Base-by-base conservation (phyloP, 2,888 invertebrate genomes). In the Leptodirus hochenwartii region DNA sequence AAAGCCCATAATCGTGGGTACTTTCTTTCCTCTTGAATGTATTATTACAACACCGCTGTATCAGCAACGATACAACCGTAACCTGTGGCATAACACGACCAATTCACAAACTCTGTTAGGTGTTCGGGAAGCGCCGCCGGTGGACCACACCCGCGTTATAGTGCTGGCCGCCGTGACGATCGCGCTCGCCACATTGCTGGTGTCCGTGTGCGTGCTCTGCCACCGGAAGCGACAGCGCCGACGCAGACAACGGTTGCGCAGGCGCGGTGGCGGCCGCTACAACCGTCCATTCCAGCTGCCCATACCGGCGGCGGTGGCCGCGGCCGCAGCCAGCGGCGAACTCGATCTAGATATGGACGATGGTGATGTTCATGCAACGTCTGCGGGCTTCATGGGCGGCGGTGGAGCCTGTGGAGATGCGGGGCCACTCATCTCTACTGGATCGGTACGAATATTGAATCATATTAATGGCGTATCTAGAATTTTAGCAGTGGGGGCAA, bases 121-220 rank as follows among this genome's bases (percentile, higher is more conserved):
- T 42, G 35, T 39, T 32, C 44, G 47, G 39, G 51, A 50, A 34
- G 47, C 43, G 28, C 50, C 51, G 22, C 47, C 51, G 29, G 45
- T 46, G 35, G 53, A 53, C 39, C 44, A 49, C 42, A 46, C 47
- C 30, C 27, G 49, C 41, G 43, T 50, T 35, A 45, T 51, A 43
- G 45, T 47, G 14, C 33, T 25, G 38, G 43, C 47, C 43, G 47
- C 49, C 46, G 50, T 50, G 46, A 53, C 53, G 35, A n/a, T n/a
- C n/a, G 56, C 50, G 34, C 54, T 59, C 35, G 53, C 61, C 34
- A 56, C 56, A 33, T 50, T 58, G 34, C 45, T 62, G 32, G 43
- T 66, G 38, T 53, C 48, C 37, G 43, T 54, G 36, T 56, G 54
- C 51, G 53, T 69, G 34, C 53, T 66, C 46, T 71, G 69, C 43